phyloP scores from a whole-genome alignment of 2,113 vertebrate species.

The Bujurquina vittata region DNA sequence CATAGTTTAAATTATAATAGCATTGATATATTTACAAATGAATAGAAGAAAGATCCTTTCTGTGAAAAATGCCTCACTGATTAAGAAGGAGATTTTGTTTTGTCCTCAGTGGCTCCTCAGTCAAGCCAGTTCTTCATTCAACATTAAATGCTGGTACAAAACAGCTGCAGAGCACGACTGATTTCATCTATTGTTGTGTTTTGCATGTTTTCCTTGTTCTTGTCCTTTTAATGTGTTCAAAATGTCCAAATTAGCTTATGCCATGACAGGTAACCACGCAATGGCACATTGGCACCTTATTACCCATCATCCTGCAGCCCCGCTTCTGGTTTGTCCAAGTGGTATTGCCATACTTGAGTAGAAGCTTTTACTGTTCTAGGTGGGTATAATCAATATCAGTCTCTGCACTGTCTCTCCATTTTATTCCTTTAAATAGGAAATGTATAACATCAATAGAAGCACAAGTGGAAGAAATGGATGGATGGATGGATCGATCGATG shows the following conservation, averaged over 20 bases:
- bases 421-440: background rate
- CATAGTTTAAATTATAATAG: background rate
- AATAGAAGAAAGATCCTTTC: background rate
- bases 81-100: background rate
- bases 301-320: too few species aligned
- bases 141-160: slow-evolving; percentile 19
- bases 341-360: background rate
- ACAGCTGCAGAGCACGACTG: background rate
- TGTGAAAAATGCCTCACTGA: background rate
- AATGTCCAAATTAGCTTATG: background rate
- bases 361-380: background rate
- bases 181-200: background rate
- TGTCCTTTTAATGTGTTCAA: background rate
- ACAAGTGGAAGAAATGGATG: too few species aligned
- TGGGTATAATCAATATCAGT: background rate
- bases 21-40: background rate
- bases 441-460: background rate
- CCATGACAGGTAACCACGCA: background rate
- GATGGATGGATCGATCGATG: too few species aligned
- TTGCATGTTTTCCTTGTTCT: background rate
- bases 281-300: too few species aligned
- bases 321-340: background rate
- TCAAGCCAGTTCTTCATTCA: slow-evolving; percentile 18
- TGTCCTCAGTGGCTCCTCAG: background rate
- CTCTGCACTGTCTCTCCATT: background rate